Evolutionary conservation across 1,140 invertebrate genomes (phyloP).

Genomic region (Calliphora vicina): DNA sequence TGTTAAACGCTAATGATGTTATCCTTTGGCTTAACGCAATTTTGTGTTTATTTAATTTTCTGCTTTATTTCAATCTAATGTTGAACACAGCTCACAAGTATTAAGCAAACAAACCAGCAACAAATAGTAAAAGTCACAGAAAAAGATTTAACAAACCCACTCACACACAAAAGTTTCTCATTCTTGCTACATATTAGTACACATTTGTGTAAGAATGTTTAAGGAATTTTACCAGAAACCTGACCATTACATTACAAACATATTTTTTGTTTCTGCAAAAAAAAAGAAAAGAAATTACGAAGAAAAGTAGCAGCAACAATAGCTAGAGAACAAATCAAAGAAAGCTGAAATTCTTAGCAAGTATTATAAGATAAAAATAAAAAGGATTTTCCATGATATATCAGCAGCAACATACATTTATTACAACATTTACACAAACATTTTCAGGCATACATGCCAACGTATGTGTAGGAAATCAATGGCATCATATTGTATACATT

Average conservation of each 20-base stretch:
- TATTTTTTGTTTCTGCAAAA: neutral
- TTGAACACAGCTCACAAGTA: neutral
- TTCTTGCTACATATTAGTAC: neutral
- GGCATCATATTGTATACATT: neutral
- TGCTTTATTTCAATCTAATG: conserved; percentile 37
- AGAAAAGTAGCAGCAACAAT: neutral
- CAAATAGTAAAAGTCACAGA: neutral
- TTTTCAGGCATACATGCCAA: neutral
- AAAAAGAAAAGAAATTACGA: neutral
- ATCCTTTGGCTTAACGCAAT: conserved; percentile 46
- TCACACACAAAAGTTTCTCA: neutral
- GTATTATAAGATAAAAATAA: conserved; percentile 1
- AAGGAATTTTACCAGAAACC: neutral
- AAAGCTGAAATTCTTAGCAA: neutral
- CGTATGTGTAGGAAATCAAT: neutral
- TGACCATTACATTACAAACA: neutral
- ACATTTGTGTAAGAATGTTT: neutral
- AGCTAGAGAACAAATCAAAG: neutral
- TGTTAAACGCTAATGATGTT: conserved; percentile 55
- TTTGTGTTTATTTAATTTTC: conserved; percentile 59
- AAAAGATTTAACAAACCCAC: neutral
- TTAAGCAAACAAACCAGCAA: neutral
- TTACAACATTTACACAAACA: neutral
- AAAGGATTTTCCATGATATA: conserved; percentile 10
- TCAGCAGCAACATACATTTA: neutral